phyloP scores from a whole-genome alignment of 1,140 invertebrate genomes.

The Leptinotarsa defecta region DNA sequence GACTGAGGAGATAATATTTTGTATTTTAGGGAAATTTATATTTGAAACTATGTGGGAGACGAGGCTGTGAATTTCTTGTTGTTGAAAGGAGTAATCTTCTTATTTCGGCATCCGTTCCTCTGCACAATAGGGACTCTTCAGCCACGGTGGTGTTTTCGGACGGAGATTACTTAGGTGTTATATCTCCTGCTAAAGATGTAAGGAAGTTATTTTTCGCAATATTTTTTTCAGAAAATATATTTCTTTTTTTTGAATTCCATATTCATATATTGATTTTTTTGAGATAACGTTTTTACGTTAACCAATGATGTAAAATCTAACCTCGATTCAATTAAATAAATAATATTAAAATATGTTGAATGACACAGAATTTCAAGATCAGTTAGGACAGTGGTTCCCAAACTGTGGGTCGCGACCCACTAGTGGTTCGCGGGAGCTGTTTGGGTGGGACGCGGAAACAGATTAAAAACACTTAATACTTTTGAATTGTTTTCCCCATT shows the following conservation, averaged over 20 bases:
- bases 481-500: too few species aligned
- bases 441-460: too few species aligned
- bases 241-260: slow-evolving; percentile 29
- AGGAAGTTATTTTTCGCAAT: slow-evolving; percentile 49
- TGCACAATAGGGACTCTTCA: slow-evolving; percentile 67
- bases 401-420: too few species aligned
- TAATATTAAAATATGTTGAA: too few species aligned
- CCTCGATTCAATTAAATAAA: too few species aligned
- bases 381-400: too few species aligned
- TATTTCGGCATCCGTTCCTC: slow-evolving; percentile 63
- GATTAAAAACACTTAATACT: too few species aligned
- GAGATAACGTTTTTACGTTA: slow-evolving; percentile 16
- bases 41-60: slow-evolving; percentile 62
- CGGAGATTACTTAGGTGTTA: slow-evolving; percentile 80
- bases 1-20: not conserved
- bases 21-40: slow-evolving; percentile 60
- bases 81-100: slow-evolving; percentile 65
- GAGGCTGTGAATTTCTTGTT: slow-evolving; percentile 66
- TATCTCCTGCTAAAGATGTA: slow-evolving; percentile 81
- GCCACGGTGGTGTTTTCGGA: slow-evolving; percentile 82
- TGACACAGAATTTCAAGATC: too few species aligned
- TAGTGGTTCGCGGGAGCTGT: too few species aligned
- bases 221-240: too few species aligned
- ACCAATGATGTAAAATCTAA: too few species aligned
- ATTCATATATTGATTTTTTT: slow-evolving; percentile 20